A percentile compares a stretch with the other conserved stretches of the same genome.
phyloP scores from a whole-genome alignment of 2,113 vertebrate species.

The Engraulis encrasicolus region DNA sequence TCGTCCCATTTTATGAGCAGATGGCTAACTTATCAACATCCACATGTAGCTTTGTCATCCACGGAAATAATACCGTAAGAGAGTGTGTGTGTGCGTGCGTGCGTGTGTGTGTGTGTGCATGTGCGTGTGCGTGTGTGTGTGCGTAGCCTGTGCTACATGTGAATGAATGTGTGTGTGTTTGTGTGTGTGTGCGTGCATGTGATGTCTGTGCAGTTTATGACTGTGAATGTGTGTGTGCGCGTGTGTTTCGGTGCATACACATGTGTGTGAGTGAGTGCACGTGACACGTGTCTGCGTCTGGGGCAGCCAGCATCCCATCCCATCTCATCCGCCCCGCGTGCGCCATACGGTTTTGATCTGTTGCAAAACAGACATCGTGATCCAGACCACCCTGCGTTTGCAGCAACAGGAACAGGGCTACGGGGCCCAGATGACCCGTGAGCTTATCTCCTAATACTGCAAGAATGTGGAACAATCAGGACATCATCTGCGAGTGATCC shows the following conservation, averaged over 20 bases:
- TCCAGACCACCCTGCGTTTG: conserved; percentile 68
- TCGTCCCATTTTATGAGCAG: conserved; percentile 8
- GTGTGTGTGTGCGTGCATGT: conserved; percentile 48
- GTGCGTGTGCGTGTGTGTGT: conserved; percentile 36
- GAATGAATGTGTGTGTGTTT: conserved; percentile 26
- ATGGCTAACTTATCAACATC: conserved; percentile 18
- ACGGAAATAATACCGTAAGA: background rate
- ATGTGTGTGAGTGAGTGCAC: background rate
- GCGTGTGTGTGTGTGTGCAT: conserved; percentile 18
- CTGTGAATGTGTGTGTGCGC: conserved; percentile 32
- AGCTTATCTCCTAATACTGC: conserved; percentile 68
- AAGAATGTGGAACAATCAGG: conserved; percentile 67
- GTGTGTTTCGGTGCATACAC: no score
- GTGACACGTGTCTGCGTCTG: no score
- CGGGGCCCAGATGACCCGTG: conserved; percentile 66
- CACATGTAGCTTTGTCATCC: background rate
- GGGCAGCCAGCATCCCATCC: no score
- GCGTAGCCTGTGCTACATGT: no score
- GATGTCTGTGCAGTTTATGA: no score
- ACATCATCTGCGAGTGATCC: conserved; percentile 58
- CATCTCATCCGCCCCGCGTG: background rate
- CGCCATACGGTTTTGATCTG: conserved; percentile 63
- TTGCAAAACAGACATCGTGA: conserved; percentile 47
- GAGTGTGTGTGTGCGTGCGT: conserved; percentile 38
- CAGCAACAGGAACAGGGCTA: conserved; percentile 49